Evolutionary conservation across 1,140 invertebrate species (phyloP).

Genomic region (Danaus plexippus): DNA sequence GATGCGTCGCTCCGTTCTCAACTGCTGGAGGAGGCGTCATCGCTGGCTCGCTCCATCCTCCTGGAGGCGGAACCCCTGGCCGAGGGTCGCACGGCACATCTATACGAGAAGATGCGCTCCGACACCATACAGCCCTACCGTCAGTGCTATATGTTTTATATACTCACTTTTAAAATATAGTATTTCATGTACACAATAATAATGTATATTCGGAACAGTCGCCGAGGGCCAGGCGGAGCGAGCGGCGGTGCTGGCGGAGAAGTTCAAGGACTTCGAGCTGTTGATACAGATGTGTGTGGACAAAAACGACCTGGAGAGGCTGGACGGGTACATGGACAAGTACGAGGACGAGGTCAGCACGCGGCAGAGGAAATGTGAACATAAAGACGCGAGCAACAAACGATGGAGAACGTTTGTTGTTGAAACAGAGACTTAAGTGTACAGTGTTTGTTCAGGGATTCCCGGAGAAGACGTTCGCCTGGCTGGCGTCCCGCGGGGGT

Average conservation of each 20-base stretch:
- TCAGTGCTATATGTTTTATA: slow-evolving; percentile 14
- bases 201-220: slow-evolving; percentile 63
- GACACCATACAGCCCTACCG: slow-evolving; percentile 39
- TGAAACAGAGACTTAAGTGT: neutral
- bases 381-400: too few relatives aligned
- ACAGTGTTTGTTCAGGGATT: slow-evolving; percentile 31
- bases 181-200: too few relatives aligned
- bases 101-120: slow-evolving; percentile 25
- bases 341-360: slow-evolving; percentile 71
- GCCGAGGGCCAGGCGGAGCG: slow-evolving; percentile 84
- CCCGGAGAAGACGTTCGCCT: slow-evolving; percentile 34
- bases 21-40: slow-evolving; percentile 28
- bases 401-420: too few relatives aligned
- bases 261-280: slow-evolving; percentile 89
- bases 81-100: slow-evolving; percentile 21
- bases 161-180: slow-evolving; percentile 16
- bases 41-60: slow-evolving; percentile 32
- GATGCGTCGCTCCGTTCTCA: slow-evolving; percentile 28
- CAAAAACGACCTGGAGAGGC: slow-evolving; percentile 80
- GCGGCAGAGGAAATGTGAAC: too few relatives aligned
- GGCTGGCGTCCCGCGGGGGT: slow-evolving; percentile 25
- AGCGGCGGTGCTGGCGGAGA: slow-evolving; percentile 89
- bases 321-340: slow-evolving; percentile 85
- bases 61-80: slow-evolving; percentile 31
- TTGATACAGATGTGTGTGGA: slow-evolving; percentile 85